A percentile compares a stretch with the other conserved stretches of the same genome.
phyloP scores from a whole-genome alignment of 2,888 invertebrate species.

The Alentia gelatinosa region DNA sequence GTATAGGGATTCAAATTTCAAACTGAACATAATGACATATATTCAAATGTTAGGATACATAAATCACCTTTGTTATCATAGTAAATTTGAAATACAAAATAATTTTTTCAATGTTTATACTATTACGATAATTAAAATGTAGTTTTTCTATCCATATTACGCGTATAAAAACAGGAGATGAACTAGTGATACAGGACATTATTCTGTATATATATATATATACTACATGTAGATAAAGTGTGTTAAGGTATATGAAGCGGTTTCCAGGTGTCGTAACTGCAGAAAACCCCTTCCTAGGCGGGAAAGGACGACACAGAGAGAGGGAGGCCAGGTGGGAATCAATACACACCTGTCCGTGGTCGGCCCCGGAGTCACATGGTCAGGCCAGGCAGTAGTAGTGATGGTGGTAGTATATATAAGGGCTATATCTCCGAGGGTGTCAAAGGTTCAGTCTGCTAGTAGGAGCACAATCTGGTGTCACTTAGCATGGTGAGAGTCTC shows the following conservation, averaged over 20 bases:
- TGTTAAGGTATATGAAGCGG: background rate
- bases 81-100: background rate
- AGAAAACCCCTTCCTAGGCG: too few relatives aligned
- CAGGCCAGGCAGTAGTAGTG: background rate
- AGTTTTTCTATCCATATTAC: too few relatives aligned
- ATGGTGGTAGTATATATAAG: constrained; percentile 2
- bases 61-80: background rate
- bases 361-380: constrained; percentile 17
- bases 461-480: constrained; percentile 32
- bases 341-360: constrained; percentile 34
- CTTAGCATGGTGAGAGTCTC: constrained; percentile 33
- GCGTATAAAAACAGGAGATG: background rate
- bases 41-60: too few relatives aligned
- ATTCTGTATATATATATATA: background rate
- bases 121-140: too few relatives aligned
- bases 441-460: constrained; percentile 16
- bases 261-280: background rate
- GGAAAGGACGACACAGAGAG: background rate
- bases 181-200: background rate
- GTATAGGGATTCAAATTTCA: too few relatives aligned
- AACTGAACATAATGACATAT: too few relatives aligned
- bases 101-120: background rate
- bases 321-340: constrained; percentile 12
- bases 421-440: background rate
- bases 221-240: background rate